Percentiles rank a stretch among this genome's conserved stretches.
Conservation (phyloP, 2,797 vertebrate genomes). For the Brotula barbata region DNA sequence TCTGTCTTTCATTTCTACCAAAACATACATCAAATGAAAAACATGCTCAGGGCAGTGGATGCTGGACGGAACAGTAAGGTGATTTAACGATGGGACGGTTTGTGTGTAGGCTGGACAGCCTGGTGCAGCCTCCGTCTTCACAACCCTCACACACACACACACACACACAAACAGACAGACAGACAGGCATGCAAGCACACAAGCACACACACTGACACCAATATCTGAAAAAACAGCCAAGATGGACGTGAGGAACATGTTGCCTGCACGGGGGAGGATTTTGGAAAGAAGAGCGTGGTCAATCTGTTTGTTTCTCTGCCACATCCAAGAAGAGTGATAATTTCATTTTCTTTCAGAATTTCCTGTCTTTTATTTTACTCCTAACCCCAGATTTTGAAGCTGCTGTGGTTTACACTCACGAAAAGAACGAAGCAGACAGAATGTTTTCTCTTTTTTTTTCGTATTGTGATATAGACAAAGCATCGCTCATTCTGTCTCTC, state of each 20-base stretch:
- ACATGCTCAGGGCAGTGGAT: constrained; percentile 72
- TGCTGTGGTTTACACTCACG: constrained; percentile 60
- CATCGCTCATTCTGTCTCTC: constrained; percentile 17
- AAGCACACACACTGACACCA: constrained; percentile 73
- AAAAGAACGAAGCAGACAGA: constrained; percentile 50
- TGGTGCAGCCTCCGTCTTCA: constrained; percentile 78
- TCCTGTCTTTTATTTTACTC: constrained; percentile 61
- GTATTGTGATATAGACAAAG: constrained; percentile 32
- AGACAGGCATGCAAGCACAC: constrained; percentile 52
- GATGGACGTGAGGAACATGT: constrained; percentile 86
- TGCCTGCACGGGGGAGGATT: constrained; percentile 86
- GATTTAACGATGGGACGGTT: constrained; percentile 75
- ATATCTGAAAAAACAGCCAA: constrained; percentile 80
- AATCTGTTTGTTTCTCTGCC: constrained; percentile 86
- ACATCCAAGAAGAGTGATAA: constrained; percentile 84
- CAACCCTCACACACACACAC: constrained; percentile 57
- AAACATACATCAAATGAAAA: constrained; percentile 73
- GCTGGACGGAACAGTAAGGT: constrained; percentile 76
- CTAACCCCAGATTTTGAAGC: constrained; percentile 65
- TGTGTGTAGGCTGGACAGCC: constrained; percentile 80
- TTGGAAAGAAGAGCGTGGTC: constrained; percentile 84
- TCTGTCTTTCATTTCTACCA: constrained; percentile 66
- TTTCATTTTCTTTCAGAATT: constrained; percentile 77
- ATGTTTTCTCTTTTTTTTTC: constrained; percentile 46
- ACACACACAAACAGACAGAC: constrained; percentile 27